These are phyloP conservation scores for Polydrusus cervinus DNA, from an alignment of 2,888 invertebrate species.

Conservation along the genomic window DNA sequence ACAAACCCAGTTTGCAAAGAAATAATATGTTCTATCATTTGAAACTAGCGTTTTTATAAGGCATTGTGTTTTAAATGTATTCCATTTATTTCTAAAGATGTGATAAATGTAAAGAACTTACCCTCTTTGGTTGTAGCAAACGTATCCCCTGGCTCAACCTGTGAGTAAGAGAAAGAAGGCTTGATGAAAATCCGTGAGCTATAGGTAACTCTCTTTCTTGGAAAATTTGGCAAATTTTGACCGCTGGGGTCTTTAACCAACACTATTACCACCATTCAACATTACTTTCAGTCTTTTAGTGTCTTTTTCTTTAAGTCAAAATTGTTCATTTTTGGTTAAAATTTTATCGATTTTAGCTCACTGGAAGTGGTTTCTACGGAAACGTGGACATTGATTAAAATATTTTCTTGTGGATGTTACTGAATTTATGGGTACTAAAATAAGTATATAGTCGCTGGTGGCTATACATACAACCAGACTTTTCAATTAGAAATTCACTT, in stretches of 20 bases:
- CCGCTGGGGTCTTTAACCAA: conserved; percentile 76
- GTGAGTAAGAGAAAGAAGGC: conserved; percentile 66
- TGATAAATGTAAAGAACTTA: conserved; percentile 71
- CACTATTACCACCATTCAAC: conserved; percentile 81
- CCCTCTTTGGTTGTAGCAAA: conserved; percentile 93
- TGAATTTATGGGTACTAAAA: too few relatives aligned
- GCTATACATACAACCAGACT: too few relatives aligned
- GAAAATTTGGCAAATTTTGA: conserved; percentile 67
- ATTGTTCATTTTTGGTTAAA: neutral
- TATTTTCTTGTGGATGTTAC: too few relatives aligned
- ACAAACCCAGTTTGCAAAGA: too few relatives aligned
- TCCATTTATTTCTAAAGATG: too few relatives aligned
- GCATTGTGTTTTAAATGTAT: too few relatives aligned
- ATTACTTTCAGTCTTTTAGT: conserved; percentile 58
- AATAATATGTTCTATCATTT: too few relatives aligned
- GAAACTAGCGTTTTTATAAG: too few relatives aligned
- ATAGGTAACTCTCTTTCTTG: conserved; percentile 66
- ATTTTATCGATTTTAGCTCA: neutral
- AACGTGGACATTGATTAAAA: too few relatives aligned
- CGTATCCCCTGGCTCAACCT: conserved; percentile 81
- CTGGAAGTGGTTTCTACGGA: too few relatives aligned
- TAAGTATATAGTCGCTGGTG: too few relatives aligned
- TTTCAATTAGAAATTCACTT: too few relatives aligned
- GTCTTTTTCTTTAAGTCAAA: conserved; percentile 9
- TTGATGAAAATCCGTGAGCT: conserved; percentile 69